phyloP scores from a whole-genome alignment of 2,888 invertebrate genomes.

The Pseudococcus jackbeardsleyi region DNA sequence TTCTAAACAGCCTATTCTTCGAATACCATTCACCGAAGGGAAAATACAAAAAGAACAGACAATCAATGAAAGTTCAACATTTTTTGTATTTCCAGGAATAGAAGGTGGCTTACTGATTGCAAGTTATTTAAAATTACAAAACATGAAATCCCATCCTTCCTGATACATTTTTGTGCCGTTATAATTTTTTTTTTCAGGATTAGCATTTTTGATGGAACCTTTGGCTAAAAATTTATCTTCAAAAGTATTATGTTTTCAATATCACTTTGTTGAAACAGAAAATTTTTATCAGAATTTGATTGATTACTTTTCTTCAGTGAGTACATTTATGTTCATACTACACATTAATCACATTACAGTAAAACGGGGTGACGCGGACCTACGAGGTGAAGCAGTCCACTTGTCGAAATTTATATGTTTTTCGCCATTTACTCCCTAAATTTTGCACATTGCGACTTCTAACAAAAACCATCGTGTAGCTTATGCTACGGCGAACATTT shows the following conservation, averaged over 20 bases:
- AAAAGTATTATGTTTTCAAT: conserved; percentile 15
- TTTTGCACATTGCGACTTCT: too few relatives aligned
- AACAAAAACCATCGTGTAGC: too few relatives aligned
- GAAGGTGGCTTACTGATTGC: neutral
- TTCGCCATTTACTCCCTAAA: too few relatives aligned
- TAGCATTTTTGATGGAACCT: neutral
- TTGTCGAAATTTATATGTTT: too few relatives aligned
- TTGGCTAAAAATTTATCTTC: neutral
- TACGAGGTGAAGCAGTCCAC: too few relatives aligned
- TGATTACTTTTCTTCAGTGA: neutral
- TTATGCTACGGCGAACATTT: too few relatives aligned
- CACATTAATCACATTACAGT: too few relatives aligned
- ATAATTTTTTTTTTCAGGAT: neutral
- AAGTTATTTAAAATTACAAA: neutral
- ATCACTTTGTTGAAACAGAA: neutral
- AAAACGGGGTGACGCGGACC: too few relatives aligned
- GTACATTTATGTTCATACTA: too few relatives aligned
- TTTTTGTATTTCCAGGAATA: conserved; percentile 5
- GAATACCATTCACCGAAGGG: neutral
- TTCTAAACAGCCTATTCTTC: neutral
- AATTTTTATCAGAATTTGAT: neutral
- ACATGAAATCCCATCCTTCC: neutral
- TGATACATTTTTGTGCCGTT: neutral
- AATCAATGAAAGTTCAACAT: neutral
- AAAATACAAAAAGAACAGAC: neutral